phyloP scores from a whole-genome alignment of 2,797 vertebrate genomes.

The Eulemur albifrons region DNA sequence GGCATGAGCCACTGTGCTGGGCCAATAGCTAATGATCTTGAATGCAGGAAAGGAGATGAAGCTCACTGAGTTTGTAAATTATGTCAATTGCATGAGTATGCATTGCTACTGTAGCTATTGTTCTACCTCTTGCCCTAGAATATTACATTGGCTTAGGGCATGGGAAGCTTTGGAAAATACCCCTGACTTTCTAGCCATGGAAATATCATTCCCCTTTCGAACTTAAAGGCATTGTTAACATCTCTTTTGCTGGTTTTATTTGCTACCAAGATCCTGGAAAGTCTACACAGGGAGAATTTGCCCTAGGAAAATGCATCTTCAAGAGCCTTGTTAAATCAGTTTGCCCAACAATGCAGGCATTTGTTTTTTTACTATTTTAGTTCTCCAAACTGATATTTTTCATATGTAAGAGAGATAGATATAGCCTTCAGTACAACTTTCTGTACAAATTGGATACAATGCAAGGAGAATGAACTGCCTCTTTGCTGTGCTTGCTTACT shows the following conservation, averaged over 20 bases:
- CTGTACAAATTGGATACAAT: conserved; percentile 36
- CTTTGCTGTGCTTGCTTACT: conserved; percentile 38
- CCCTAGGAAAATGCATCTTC: conserved; percentile 39
- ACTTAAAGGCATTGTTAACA: conserved; percentile 24
- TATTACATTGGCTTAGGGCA: not conserved
- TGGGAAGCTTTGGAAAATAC: not conserved
- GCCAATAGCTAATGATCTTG: not conserved
- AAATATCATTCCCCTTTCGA: conserved; percentile 32
- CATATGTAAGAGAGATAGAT: not conserved
- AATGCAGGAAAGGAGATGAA: conserved; percentile 7
- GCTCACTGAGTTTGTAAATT: not conserved
- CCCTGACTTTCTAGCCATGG: not conserved
- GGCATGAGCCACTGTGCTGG: no score
- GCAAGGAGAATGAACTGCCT: not conserved
- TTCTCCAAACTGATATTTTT: conserved; percentile 48
- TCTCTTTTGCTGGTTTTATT: conserved; percentile 52
- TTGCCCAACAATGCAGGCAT: conserved; percentile 52
- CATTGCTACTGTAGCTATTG: not conserved
- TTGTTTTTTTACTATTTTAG: not conserved
- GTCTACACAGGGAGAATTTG: not conserved
- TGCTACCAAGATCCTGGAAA: conserved; percentile 6
- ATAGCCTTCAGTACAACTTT: conserved; percentile 8
- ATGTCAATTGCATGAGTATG: not conserved
- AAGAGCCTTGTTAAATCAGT: conserved; percentile 59
- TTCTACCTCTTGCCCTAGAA: not conserved